Evolutionary conservation across 2,113 vertebrate species (phyloP).

Genomic region (Carassius carassius): DNA sequence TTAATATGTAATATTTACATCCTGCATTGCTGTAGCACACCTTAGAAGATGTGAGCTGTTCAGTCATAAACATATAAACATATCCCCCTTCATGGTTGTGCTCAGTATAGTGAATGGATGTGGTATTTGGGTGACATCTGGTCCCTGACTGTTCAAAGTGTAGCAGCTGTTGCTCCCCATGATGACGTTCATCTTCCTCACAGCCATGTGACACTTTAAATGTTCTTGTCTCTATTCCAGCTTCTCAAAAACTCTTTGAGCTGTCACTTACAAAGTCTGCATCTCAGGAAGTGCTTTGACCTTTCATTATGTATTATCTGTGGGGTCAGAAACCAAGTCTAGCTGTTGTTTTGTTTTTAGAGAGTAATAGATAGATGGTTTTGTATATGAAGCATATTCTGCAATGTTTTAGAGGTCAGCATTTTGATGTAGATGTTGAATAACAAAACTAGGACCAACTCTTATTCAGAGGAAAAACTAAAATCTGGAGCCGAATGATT

Average conservation of each 20-base stretch:
- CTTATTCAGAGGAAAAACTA: not conserved
- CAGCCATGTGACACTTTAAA: slow-evolving; percentile 38
- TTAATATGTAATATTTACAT: slow-evolving; percentile 14
- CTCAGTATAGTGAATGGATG: slow-evolving; percentile 41
- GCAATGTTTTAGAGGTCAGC: not conserved
- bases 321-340: slow-evolving; percentile 14
- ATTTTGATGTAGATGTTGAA: not conserved
- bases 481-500: not conserved
- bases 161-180: slow-evolving; percentile 56
- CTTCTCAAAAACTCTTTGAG: slow-evolving; percentile 36
- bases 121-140: slow-evolving; percentile 53
- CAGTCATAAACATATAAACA: slow-evolving; percentile 3
- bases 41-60: slow-evolving; percentile 18
- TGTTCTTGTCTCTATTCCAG: slow-evolving; percentile 39
- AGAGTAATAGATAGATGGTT: not conserved
- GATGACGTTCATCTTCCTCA: slow-evolving; percentile 54
- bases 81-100: slow-evolving; percentile 4
- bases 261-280: slow-evolving; percentile 18
- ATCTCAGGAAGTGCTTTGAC: slow-evolving; percentile 24
- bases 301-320: slow-evolving; percentile 4
- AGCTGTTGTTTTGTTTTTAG: not conserved
- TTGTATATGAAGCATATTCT: not conserved
- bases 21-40: not conserved
- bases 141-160: slow-evolving; percentile 50
- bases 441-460: not conserved